Evolutionary conservation across 1,140 invertebrate species (phyloP).

Genomic region (Paracyclopina nana): DNA sequence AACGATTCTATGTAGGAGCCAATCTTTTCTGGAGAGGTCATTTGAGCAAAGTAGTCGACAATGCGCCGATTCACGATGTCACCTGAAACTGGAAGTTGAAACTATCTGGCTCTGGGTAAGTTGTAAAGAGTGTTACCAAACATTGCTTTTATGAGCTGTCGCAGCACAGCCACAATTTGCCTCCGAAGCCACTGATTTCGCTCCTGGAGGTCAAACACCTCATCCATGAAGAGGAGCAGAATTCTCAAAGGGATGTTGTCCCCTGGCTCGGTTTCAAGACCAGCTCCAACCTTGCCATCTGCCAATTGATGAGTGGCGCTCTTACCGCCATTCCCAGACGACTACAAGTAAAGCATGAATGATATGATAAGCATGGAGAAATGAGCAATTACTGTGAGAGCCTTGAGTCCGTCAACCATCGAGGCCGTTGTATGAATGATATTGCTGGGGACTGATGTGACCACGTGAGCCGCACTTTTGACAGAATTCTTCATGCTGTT

Average conservation of each 20-base stretch:
- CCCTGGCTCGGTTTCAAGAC: neutral
- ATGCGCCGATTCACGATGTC: constrained; percentile 74
- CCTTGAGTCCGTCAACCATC: constrained; percentile 52
- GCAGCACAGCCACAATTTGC: constrained; percentile 51
- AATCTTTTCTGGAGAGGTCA: constrained; percentile 71
- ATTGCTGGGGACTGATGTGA: constrained; percentile 28
- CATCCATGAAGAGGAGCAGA: constrained; percentile 64
- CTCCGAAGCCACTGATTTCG: constrained; percentile 69
- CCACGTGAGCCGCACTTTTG: constrained; percentile 29
- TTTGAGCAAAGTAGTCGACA: constrained; percentile 65
- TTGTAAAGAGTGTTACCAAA: constrained; percentile 35
- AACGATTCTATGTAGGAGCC: constrained; percentile 66
- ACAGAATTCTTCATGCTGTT: constrained; percentile 23
- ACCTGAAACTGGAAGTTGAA: constrained; percentile 44
- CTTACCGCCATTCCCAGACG: no score
- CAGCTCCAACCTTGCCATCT: constrained; percentile 3
- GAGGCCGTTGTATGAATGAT: constrained; percentile 51
- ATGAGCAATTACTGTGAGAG: no score
- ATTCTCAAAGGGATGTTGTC: constrained; percentile 50
- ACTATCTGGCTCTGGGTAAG: neutral
- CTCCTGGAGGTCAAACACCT: constrained; percentile 70
- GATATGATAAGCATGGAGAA: no score
- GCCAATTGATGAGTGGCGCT: no score
- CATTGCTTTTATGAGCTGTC: constrained; percentile 47
- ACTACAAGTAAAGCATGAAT: no score